A percentile compares a stretch with the other conserved stretches of the same genome.
Conservation (phyloP, 2,113 vertebrate species). For the Carollia perspicillata region DNA sequence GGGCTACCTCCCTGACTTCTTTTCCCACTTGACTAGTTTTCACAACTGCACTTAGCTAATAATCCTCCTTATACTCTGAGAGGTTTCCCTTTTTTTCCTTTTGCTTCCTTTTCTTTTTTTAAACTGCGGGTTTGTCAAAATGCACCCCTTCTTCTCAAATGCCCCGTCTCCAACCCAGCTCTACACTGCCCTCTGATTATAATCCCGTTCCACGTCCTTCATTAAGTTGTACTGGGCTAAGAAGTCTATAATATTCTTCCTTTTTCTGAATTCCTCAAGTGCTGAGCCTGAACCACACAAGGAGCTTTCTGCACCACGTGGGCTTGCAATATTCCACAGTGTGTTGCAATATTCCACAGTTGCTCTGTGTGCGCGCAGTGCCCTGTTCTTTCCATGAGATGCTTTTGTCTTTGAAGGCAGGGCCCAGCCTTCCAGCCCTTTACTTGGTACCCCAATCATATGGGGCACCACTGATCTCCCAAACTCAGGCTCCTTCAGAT, state of each 20-base stretch:
- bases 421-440: neutral
- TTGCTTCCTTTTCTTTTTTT: neutral
- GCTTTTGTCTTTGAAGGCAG: neutral
- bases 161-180: neutral
- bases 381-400: neutral
- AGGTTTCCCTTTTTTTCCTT: neutral
- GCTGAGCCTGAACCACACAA: neutral
- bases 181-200: neutral
- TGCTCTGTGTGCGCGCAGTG: fast-evolving
- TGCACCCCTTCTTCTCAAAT: neutral
- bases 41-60: neutral
- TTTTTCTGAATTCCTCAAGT: neutral
- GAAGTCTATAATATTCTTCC: neutral
- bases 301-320: neutral
- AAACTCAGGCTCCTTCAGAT: neutral
- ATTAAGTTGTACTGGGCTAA: neutral
- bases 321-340: neutral
- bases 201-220: neutral
- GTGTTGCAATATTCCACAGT: neutral
- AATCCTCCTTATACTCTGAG: neutral
- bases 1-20: neutral
- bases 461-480: neutral
- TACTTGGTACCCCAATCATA: neutral
- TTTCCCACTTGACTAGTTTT: neutral
- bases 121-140: neutral